These are phyloP conservation scores for Rhynchonycteris naso DNA, from an alignment of 2,797 vertebrate species.

Conservation along the genomic window DNA sequence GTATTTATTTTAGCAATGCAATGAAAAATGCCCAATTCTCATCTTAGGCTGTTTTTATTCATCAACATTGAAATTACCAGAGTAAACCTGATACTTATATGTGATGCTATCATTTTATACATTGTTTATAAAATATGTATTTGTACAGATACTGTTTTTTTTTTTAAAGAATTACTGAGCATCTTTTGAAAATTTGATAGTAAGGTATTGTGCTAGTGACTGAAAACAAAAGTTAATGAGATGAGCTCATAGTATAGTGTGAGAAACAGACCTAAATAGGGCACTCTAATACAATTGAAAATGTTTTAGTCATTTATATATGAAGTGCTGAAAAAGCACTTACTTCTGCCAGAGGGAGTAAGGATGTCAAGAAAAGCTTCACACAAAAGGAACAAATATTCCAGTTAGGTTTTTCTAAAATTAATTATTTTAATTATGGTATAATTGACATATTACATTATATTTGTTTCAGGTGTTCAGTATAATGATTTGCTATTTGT, in stretches of 20 bases:
- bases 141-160: background rate
- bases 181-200: conserved; percentile 37
- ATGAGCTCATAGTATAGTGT: background rate
- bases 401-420: background rate
- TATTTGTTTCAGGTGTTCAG: background rate
- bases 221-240: background rate
- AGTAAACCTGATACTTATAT: conserved; percentile 30
- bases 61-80: background rate
- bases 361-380: conserved; percentile 8
- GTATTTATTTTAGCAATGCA: background rate
- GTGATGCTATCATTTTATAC: background rate
- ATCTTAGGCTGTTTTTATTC: background rate
- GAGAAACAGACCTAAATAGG: background rate
- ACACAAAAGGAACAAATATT: conserved; percentile 15
- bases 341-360: background rate
- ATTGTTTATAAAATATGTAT: conserved; percentile 20
- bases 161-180: background rate
- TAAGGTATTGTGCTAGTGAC: background rate
- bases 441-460: background rate
- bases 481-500: background rate
- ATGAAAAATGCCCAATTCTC: background rate
- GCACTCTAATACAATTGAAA: background rate
- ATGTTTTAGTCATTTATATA: background rate
- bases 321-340: conserved; percentile 28
- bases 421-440: background rate